These are phyloP conservation scores for Atta cephalotes DNA, from an alignment of 1,140 invertebrate genomes.

Conservation along the genomic window DNA sequence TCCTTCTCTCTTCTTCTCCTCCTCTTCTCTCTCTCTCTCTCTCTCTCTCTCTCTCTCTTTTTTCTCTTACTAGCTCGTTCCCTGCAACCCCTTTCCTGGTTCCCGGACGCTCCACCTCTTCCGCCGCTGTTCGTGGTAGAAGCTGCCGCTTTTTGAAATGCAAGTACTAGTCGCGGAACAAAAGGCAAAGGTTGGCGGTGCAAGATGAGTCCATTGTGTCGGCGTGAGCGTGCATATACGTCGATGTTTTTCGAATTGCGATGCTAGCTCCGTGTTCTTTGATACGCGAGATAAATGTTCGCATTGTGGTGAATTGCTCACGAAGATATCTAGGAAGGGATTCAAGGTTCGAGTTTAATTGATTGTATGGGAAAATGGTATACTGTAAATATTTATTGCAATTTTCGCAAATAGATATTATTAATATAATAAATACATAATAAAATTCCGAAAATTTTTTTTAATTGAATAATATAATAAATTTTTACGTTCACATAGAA, in stretches of 20 bases:
- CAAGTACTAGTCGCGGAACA: constrained; percentile 66
- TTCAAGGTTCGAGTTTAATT: background rate
- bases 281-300: constrained; percentile 48
- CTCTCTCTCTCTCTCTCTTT: too few relatives aligned
- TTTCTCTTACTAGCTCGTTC: background rate
- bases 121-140: constrained; percentile 62
- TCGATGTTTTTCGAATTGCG: constrained; percentile 60
- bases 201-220: constrained; percentile 71
- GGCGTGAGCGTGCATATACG: constrained; percentile 32
- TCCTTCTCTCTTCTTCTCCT: too few relatives aligned
- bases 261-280: constrained; percentile 35
- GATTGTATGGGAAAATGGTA: background rate
- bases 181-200: constrained; percentile 70
- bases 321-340: background rate
- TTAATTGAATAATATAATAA: background rate
- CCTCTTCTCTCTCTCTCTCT: too few relatives aligned
- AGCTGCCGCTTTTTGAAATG: constrained; percentile 69
- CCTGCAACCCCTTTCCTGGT: background rate
- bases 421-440: background rate
- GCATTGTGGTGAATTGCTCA: constrained; percentile 16
- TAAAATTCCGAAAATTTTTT: background rate
- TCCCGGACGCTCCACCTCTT: constrained; percentile 26
- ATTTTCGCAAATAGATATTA: background rate
- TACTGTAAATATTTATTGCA: background rate
- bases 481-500: background rate